These are phyloP conservation scores for Chalcosyrphus nemorum DNA, from an alignment of 2,888 invertebrate genomes.

Conservation along the genomic window DNA sequence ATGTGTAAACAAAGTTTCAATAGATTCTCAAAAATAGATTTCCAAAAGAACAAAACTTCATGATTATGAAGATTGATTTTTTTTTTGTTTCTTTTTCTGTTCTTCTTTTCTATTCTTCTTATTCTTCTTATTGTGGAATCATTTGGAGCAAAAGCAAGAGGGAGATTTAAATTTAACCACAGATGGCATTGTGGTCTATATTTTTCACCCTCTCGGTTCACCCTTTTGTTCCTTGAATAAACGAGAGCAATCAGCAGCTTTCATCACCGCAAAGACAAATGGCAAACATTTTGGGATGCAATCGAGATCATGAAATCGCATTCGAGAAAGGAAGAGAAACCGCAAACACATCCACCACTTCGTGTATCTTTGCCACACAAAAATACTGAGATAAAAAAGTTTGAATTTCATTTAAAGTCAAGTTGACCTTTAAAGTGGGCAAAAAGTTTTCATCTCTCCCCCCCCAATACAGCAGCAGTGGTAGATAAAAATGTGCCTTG, in stretches of 20 bases:
- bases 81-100: too few relatives aligned
- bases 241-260: slow-evolving; percentile 40
- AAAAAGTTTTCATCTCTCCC: slow-evolving; percentile 25
- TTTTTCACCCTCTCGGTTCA: background rate
- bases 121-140: background rate
- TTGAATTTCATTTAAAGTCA: slow-evolving; percentile 46
- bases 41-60: slow-evolving; percentile 14
- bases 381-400: slow-evolving; percentile 6
- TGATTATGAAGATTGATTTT: slow-evolving; percentile 39
- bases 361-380: slow-evolving; percentile 11
- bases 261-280: slow-evolving; percentile 49
- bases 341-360: slow-evolving; percentile 36
- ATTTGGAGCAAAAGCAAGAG: background rate
- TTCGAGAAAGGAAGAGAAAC: slow-evolving; percentile 24
- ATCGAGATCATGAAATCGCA: slow-evolving; percentile 23
- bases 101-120: background rate
- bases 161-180: slow-evolving; percentile 25
- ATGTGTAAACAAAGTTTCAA: slow-evolving; percentile 42
- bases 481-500: too few relatives aligned
- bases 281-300: slow-evolving; percentile 44
- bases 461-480: background rate
- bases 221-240: slow-evolving; percentile 11
- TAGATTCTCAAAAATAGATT: slow-evolving; percentile 1
- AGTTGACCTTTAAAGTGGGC: slow-evolving; percentile 15
- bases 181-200: slow-evolving; percentile 36